Evolutionary conservation across 30 jellyfish, hydroid and myxozoan genomes (phyloP), one percentile per base, ranked within the genome.

Genomic region (Aurelia sp.): DNA sequence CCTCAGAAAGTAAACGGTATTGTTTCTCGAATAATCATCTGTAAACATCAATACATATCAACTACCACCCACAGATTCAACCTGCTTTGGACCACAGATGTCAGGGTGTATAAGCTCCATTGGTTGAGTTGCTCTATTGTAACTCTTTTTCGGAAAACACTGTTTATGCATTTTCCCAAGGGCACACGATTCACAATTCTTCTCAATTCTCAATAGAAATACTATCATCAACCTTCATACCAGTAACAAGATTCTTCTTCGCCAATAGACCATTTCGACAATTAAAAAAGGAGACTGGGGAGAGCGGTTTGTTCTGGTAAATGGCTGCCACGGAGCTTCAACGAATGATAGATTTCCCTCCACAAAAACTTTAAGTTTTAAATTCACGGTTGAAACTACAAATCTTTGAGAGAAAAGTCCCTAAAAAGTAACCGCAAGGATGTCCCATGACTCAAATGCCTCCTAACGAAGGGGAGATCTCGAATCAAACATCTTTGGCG

Each of bases 1-100:
- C 84, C 53, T 86, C 67, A 75, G 73, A 58, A 86, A 74, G 64
- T 86, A 86, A 60, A 72, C 93, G 17, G 66, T 72, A 15, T 82
- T 84, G 63, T 71, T 59, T 63, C 93, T 61, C 18, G 93, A 84
- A 60, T 74, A 75, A 65, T 86, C 96, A 67, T 86, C 85, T 13
- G 81, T 86, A 76, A 75, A 86, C 87, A 76, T 58, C 78, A 76
- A 59, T n/a, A 76, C 21, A 59, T 86, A 74, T 55, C 85, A 69
- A 50, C 80, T 66, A 52, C 96, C 96, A 65, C 91, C 96, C 77
- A 74, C 16, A 15, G 90, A 74, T 44, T 72, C 87, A 21, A 67
- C 81, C 17, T 66, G 81, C 91, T 77, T 87, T 64, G 96, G 96
- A 19, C 96, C 96, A 79, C 96, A 87, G 22, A 76, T 24, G 33